Base-by-base conservation (phyloP, 2,888 invertebrate species). In the Morpho achilles region DNA sequence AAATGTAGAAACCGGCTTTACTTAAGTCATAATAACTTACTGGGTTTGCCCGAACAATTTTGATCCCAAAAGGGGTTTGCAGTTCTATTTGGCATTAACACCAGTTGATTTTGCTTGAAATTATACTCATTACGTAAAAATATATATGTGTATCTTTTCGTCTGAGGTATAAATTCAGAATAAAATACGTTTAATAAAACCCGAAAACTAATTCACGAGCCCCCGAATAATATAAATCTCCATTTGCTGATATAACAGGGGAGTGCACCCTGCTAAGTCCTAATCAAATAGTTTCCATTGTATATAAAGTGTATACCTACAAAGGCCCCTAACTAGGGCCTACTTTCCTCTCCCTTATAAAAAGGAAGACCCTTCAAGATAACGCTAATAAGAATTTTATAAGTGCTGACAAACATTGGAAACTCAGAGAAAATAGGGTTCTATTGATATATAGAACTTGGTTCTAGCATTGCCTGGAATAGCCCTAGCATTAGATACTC, bases 171-270 rank as follows among this genome's bases (percentile, higher is more conserved):
- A 23, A 52, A 45, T 45, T 10, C 44, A 44, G 7, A 52, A 52
- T 45, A 46, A 44, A 46, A 46, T 40, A 45, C 53, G 16, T 53
- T 53, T 40, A 53, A 53, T 46, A 47, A 46, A 53, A 53, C 53
- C 46, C 39, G 47, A 45, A 53, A 53, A 53, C 53, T 53, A 53
- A 53, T 53, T 53, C 53, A 46, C 46, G 46, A 46, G 46, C 53
- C 53, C 53, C 8, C 45, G 53, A 41, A 40, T 22, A 47, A 53
- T 53, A 53, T 53, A 53, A 53, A 53, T 53, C 47, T 46, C 53
- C 53, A 53, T 53, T 53, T 53, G 53, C 53, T 53, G 53, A 53
- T 46, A 53, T 53, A 53, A 53, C 44, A 46, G 53, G 53, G 53
- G 46, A 53, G 53, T 53, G 46, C 53, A 40, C 47, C 16, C 45